Evolutionary conservation across 1,140 invertebrate genomes (phyloP).

Genomic region (Gonioctena quinquepunctata): DNA sequence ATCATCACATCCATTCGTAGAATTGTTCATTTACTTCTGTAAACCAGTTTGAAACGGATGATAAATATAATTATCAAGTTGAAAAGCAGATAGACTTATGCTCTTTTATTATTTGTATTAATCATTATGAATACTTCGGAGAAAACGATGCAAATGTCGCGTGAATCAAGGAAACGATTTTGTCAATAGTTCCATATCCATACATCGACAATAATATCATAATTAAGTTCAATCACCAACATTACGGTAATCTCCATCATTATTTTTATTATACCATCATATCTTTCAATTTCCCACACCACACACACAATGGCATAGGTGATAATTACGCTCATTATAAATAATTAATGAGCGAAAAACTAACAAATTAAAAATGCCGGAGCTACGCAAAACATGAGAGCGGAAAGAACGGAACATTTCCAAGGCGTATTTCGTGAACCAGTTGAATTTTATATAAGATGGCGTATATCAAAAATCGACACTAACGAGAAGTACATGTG

Average conservation of each 20-base stretch:
- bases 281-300: not conserved
- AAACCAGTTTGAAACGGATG: too few relatives aligned
- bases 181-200: too few relatives aligned
- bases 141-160: too few relatives aligned
- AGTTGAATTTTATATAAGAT: slow-evolving; percentile 39
- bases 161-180: too few relatives aligned
- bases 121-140: too few relatives aligned
- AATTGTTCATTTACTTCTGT: too few relatives aligned
- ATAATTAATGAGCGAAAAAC: not conserved
- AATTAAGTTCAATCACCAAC: not conserved
- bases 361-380: not conserved
- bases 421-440: not conserved
- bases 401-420: not conserved
- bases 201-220: too few relatives aligned
- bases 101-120: too few relatives aligned
- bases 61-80: too few relatives aligned
- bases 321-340: not conserved
- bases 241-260: not conserved
- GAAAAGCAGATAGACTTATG: too few relatives aligned
- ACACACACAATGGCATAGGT: not conserved
- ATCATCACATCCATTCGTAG: too few relatives aligned
- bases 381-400: not conserved
- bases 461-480: slow-evolving; percentile 52
- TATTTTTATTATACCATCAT: not conserved
- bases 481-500: slow-evolving; percentile 35